Conservation (phyloP, 92 coral and sea anemone genomes). For the Meandrina meandrites region DNA sequence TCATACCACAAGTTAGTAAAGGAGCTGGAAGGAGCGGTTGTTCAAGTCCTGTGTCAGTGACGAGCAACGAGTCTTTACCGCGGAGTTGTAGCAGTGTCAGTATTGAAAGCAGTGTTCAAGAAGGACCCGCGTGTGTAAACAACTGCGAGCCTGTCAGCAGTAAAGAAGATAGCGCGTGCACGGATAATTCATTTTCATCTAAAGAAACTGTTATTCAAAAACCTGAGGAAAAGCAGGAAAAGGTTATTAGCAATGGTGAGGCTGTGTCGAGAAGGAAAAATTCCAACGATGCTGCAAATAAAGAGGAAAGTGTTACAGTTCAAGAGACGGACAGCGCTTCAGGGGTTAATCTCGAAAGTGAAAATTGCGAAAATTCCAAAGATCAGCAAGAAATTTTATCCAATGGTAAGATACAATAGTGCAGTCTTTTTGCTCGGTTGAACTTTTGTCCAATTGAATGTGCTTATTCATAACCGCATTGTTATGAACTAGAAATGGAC, state of each 20-base stretch:
- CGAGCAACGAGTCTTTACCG: conserved; percentile 55
- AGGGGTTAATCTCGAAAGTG: neutral
- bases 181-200: conserved; percentile 30
- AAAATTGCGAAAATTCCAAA: neutral
- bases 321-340: neutral
- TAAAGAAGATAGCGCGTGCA: conserved; percentile 21
- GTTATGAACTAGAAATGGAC: neutral
- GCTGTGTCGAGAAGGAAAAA: neutral
- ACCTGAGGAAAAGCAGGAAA: neutral
- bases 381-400: neutral
- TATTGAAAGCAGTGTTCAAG: conserved; percentile 56
- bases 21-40: conserved; percentile 32
- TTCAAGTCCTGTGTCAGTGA: conserved; percentile 60
- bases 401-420: conserved; percentile 9
- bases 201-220: conserved; percentile 19
- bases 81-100: conserved; percentile 63
- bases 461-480: too few species aligned
- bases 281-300: neutral
- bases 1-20: conserved; percentile 17
- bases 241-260: neutral
- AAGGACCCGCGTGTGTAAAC: conserved; percentile 21
- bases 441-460: too few species aligned
- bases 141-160: neutral
- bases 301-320: neutral
- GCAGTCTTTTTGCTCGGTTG: too few species aligned